Base-by-base conservation (phyloP, 2,113 vertebrate genomes). In the Pachyramphus minor region DNA sequence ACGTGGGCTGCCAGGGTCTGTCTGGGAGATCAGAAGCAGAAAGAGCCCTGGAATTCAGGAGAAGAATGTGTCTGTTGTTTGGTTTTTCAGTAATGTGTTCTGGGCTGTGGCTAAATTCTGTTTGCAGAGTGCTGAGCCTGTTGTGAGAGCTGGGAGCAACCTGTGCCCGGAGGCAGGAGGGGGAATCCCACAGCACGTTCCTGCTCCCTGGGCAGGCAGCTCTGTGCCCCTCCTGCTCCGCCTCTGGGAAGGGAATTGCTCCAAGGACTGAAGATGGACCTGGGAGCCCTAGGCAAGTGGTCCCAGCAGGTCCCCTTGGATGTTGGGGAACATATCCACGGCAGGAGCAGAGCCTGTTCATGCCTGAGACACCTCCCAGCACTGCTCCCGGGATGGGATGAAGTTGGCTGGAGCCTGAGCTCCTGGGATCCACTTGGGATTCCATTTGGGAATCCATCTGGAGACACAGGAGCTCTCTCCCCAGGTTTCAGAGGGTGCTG, bases 151-250 rank as follows among this genome's bases (percentile, higher is more conserved):
- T 15, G 25, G 56, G 58, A 76, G 85, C 41, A 58, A n/a, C 44
- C n/a, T 5, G 8, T 1, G 2, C 37, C 6, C 0, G 0, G 52
- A 28, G 9, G 31, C 24, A 50, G 41, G 30, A 25, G 11, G 45
- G 45, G 33, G 53, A 79, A 84, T 55, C 60, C 66, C 60, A 18
- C 18, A 23, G 49, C 66, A n/a, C 3, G 5, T 19, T 35, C 41
- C 68, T 13, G 27, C 20, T 20, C 77, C 41, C 59, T 44, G 66
- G 45, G 24, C 58, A 17, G 33, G 50, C 49, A 81, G 91, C 60
- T 64, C 50, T 21, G 25, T n/a, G 44, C 18, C 31, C 22, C 55
- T 58, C 25, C n/a, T 55, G 44, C n/a, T 69, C 18, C 50, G 41
- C 28, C 15, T 21, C 39, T 59, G 1, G 0, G 37, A 30, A 37